Evolutionary conservation across 2,888 invertebrate species (phyloP).

Genomic region (Erebia epiphron): DNA sequence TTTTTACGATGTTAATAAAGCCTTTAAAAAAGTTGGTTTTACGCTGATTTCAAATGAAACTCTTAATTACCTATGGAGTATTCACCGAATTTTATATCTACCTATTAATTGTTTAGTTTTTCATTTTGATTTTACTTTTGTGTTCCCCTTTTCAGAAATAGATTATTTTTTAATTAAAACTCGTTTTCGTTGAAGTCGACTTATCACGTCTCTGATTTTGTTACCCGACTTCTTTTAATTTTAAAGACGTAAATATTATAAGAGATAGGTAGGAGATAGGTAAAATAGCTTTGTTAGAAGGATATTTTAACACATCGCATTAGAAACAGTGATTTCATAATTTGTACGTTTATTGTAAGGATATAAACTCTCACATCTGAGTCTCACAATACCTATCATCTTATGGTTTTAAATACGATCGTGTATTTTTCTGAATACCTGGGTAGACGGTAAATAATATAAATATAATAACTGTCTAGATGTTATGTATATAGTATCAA

Average conservation of each 20-base stretch:
- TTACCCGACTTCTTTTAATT: too few relatives aligned
- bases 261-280: too few relatives aligned
- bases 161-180: not conserved
- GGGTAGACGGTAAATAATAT: too few relatives aligned
- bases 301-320: not conserved
- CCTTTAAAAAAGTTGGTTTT: conserved; percentile 16
- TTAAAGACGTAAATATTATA: too few relatives aligned
- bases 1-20: conserved; percentile 46
- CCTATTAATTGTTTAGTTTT: not conserved
- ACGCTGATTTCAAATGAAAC: conserved; percentile 15
- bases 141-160: too few relatives aligned
- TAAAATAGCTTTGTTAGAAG: too few relatives aligned
- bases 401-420: not conserved
- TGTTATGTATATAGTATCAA: too few relatives aligned
- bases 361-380: not conserved
- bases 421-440: conserved; percentile 3
- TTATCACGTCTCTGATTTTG: not conserved
- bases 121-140: not conserved
- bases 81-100: not conserved
- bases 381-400: too few relatives aligned
- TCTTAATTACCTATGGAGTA: conserved; percentile 13
- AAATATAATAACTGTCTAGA: too few relatives aligned
- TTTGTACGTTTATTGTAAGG: not conserved
- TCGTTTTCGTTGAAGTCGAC: not conserved
- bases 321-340: not conserved